Percentiles rank a stretch among this genome's conserved stretches.
Evolutionary conservation across 2,797 vertebrate species (phyloP).

Genomic region (Xyrichtys novacula): DNA sequence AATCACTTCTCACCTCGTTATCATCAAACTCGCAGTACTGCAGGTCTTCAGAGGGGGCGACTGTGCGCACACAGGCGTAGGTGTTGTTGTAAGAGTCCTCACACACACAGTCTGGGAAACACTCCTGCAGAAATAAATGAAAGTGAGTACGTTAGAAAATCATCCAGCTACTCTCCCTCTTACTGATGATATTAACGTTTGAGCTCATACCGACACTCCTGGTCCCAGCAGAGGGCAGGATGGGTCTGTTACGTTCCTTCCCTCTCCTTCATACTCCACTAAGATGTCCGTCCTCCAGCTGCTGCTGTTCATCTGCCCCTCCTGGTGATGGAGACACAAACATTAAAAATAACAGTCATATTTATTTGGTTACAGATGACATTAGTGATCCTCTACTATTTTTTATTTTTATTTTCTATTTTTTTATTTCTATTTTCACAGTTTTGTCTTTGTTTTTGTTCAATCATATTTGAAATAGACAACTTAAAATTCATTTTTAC

Average conservation of each 20-base stretch:
- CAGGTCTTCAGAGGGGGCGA: conserved; percentile 86
- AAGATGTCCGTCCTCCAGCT: conserved; percentile 95
- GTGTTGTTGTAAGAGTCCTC: conserved; percentile 98
- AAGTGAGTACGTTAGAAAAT: neutral
- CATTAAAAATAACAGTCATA: neutral
- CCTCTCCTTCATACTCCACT: conserved; percentile 97
- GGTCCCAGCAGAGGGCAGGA: conserved; percentile 93
- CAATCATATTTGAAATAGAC: too few relatives aligned
- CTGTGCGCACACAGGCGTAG: conserved; percentile 93
- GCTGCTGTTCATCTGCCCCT: conserved; percentile 84
- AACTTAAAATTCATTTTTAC: too few relatives aligned
- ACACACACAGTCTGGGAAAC: conserved; percentile 98
- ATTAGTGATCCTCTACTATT: too few relatives aligned
- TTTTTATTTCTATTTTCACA: too few relatives aligned
- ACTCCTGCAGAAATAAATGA: conserved; percentile 83
- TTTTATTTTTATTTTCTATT: too few relatives aligned
- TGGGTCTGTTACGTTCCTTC: conserved; percentile 89
- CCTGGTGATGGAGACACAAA: conserved; percentile 74
- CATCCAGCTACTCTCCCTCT: neutral
- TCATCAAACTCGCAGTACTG: conserved; percentile 99
- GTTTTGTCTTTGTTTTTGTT: too few relatives aligned
- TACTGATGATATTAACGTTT: fast-evolving
- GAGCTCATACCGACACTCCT: conserved; percentile 87
- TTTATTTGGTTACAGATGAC: too few relatives aligned
- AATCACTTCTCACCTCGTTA: conserved; percentile 87